Conservation (phyloP, 2,888 invertebrate species). For the Phengaris alcon region DNA sequence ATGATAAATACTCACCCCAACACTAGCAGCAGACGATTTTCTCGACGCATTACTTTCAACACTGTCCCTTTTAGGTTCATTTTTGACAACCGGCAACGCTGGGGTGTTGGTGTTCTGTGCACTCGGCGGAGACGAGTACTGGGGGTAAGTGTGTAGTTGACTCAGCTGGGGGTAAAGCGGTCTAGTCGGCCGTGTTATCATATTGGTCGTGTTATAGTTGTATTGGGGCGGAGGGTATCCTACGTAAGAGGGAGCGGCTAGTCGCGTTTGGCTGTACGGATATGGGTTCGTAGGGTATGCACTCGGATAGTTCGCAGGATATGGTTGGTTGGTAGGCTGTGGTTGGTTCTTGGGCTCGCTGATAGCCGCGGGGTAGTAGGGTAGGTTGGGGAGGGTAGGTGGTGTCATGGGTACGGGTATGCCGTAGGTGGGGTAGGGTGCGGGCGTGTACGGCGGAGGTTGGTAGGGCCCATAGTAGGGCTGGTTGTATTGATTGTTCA, state of each 20-base stretch:
- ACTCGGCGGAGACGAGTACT: conserved; percentile 39
- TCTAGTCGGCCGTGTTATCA: conserved; percentile 63
- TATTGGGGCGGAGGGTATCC: conserved; percentile 54
- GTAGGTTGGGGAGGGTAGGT: conserved; percentile 46
- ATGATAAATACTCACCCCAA: conserved; percentile 46
- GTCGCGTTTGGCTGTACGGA: conserved; percentile 65
- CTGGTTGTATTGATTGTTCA: conserved; percentile 70
- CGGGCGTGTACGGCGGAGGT: conserved; percentile 52
- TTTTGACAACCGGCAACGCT: conserved; percentile 44
- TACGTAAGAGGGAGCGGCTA: conserved; percentile 62
- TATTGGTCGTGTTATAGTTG: conserved; percentile 67
- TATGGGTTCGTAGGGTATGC: conserved; percentile 52
- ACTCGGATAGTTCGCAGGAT: conserved; percentile 42
- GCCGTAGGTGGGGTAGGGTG: conserved; percentile 63
- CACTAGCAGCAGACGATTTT: conserved; percentile 62
- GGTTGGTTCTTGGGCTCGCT: conserved; percentile 44
- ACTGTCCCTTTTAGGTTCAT: conserved; percentile 53
- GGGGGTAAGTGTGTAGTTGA: conserved; percentile 59
- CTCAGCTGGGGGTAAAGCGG: conserved; percentile 63
- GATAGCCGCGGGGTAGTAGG: conserved; percentile 51
- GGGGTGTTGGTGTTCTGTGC: conserved; percentile 44
- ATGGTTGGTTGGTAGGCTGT: conserved; percentile 44
- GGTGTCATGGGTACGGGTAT: conserved; percentile 56
- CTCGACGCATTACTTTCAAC: conserved; percentile 54
- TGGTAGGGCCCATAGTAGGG: conserved; percentile 61